Evolutionary conservation across 2,113 vertebrate genomes (phyloP).

Genomic region (Bagarius yarrelli): DNA sequence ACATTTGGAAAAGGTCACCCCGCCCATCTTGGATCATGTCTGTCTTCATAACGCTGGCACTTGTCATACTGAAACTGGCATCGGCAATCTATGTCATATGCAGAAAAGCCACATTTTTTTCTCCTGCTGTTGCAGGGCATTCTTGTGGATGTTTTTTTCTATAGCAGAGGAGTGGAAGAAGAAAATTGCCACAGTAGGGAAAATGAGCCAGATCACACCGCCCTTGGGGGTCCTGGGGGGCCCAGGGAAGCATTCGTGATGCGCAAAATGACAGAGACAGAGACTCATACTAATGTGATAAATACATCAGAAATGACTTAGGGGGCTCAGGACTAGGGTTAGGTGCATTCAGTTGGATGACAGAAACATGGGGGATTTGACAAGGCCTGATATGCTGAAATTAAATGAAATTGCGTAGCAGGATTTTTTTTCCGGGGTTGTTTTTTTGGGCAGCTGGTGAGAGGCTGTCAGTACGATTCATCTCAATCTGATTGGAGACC

Average conservation of each 20-base stretch:
- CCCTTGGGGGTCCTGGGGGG: slow-evolving; percentile 48
- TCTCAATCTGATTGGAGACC: slow-evolving; percentile 9
- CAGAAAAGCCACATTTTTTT: slow-evolving; percentile 28
- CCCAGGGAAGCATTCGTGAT: slow-evolving; percentile 61
- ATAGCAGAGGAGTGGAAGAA: slow-evolving; percentile 26
- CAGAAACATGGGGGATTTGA: slow-evolving; percentile 41
- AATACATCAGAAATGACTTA: slow-evolving; percentile 68
- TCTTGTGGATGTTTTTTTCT: slow-evolving; percentile 17
- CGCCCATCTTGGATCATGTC: slow-evolving; percentile 80
- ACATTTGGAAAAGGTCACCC: slow-evolving; percentile 99
- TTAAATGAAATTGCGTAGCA: slow-evolving; percentile 42
- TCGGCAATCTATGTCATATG: slow-evolving; percentile 72
- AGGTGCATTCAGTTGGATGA: slow-evolving; percentile 18
- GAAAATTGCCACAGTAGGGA: slow-evolving; percentile 50
- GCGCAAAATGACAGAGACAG: slow-evolving; percentile 65
- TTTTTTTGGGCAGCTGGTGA: slow-evolving; percentile 18
- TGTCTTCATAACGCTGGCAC: slow-evolving; percentile 81
- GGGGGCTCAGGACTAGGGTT: slow-evolving; percentile 14
- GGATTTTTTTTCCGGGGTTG: background rate
- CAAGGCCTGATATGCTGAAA: slow-evolving; percentile 50
- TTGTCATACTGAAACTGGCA: slow-evolving; percentile 81
- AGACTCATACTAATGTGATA: slow-evolving; percentile 77
- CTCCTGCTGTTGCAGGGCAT: slow-evolving; percentile 11
- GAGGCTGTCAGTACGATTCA: slow-evolving; percentile 42
- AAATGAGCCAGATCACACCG: slow-evolving; percentile 43